phyloP scores from a whole-genome alignment of 1,140 invertebrate species.

The Tachypleus tridentatus region DNA sequence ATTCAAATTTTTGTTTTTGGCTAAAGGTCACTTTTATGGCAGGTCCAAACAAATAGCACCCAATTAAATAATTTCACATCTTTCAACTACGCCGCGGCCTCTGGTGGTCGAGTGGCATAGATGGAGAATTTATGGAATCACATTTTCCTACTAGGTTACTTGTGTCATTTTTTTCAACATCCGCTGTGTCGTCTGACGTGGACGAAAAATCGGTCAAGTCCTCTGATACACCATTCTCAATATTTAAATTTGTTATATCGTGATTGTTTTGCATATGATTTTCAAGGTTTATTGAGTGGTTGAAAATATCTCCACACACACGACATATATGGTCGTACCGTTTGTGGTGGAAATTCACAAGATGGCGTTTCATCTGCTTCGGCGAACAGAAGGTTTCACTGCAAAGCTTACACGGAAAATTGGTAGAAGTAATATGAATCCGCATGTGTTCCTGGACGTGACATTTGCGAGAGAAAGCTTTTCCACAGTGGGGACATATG shows the following conservation, averaged over 20 bases:
- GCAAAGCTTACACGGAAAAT: slow-evolving; percentile 16
- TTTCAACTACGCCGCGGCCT: too few species aligned
- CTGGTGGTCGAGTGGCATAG: not conserved
- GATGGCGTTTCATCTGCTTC: slow-evolving; percentile 6
- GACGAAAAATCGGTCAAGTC: slow-evolving; percentile 14
- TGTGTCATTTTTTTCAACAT: slow-evolving; percentile 15
- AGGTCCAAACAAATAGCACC: too few species aligned
- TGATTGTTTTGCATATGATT: slow-evolving; percentile 24
- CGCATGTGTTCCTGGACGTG: slow-evolving; percentile 33
- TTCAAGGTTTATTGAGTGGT: slow-evolving; percentile 20
- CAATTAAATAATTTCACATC: too few species aligned
- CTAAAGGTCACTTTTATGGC: too few species aligned
- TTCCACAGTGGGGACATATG: slow-evolving; percentile 23
- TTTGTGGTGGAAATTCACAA: slow-evolving; percentile 10
- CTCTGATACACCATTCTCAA: slow-evolving; percentile 1
- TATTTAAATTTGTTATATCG: slow-evolving; percentile 5
- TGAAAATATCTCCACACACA: slow-evolving; percentile 25
- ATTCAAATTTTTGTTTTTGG: too few species aligned
- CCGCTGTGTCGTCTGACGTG: slow-evolving; percentile 14
- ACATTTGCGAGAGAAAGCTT: slow-evolving; percentile 30
- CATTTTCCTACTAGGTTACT: slow-evolving; percentile 14
- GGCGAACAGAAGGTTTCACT: slow-evolving; percentile 18
- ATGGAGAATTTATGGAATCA: slow-evolving; percentile 9
- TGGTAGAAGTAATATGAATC: slow-evolving; percentile 23
- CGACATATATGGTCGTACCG: slow-evolving; percentile 18